A percentile compares a stretch with the other conserved stretches of the same genome.
Conservation (phyloP, 2,888 invertebrate species). For the Tinea pellionella region DNA sequence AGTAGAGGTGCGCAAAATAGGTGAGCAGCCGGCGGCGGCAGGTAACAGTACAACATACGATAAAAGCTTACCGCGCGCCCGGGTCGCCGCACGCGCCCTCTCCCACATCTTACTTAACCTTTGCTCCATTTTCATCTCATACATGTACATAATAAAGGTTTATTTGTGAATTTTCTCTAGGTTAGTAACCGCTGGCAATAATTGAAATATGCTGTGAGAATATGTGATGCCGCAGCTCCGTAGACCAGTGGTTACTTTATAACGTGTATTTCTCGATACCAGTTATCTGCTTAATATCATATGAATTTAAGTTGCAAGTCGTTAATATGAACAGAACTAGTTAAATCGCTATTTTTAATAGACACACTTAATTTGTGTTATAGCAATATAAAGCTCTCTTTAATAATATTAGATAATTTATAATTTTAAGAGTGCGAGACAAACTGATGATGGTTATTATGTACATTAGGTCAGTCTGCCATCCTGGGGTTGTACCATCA, state of each 20-base stretch:
- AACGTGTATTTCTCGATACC: background rate
- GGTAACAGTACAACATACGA: slow-evolving; percentile 49
- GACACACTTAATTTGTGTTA: slow-evolving; percentile 6
- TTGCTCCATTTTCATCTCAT: slow-evolving; percentile 7
- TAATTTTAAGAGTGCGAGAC: too few relatives aligned
- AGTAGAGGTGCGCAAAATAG: slow-evolving; percentile 66
- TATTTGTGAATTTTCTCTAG: slow-evolving; percentile 4
- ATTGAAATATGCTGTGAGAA: background rate
- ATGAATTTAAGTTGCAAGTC: background rate
- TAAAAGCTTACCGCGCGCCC: background rate
- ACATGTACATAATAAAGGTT: background rate
- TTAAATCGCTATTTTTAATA: slow-evolving; percentile 4
- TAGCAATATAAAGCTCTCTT: background rate
- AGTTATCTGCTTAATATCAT: slow-evolving; percentile 1
- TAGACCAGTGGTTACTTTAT: background rate
- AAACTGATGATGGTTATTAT: too few relatives aligned
- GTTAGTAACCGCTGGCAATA: background rate
- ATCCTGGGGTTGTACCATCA: too few relatives aligned
- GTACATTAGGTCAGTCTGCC: too few relatives aligned
- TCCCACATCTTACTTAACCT: slow-evolving; percentile 4
- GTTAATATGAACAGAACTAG: background rate
- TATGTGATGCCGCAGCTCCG: background rate
- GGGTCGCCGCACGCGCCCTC: background rate
- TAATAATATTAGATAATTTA: background rate
- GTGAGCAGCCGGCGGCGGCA: slow-evolving; percentile 55